A percentile compares a stretch with the other conserved stretches of the same genome.
Conservation (phyloP, 2,113 vertebrate species). For the Alaudala cheleensis region DNA sequence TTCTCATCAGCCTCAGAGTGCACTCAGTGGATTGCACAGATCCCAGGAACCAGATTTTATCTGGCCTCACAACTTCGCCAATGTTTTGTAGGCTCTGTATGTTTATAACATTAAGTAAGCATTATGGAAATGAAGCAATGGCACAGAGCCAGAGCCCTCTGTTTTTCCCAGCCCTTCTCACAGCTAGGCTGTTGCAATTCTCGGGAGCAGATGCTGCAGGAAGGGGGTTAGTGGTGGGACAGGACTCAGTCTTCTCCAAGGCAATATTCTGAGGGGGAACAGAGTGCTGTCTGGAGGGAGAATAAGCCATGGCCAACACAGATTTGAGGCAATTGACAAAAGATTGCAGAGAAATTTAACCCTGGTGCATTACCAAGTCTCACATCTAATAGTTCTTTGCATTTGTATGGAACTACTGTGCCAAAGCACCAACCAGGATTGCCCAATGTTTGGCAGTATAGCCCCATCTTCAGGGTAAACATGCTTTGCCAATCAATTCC, state of each 20-base stretch:
- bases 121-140: slow-evolving; percentile 23
- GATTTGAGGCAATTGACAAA: background rate
- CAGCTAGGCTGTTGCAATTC: background rate
- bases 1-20: slow-evolving; percentile 6
- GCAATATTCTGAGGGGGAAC: background rate
- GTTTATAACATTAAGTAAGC: slow-evolving; percentile 30
- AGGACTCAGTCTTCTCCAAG: background rate
- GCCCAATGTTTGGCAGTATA: background rate
- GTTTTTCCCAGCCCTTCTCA: slow-evolving; percentile 2
- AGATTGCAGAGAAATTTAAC: slow-evolving; percentile 1
- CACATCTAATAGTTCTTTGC: background rate
- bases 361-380: background rate
- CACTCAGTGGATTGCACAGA: background rate
- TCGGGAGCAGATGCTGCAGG: background rate
- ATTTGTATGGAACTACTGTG: background rate
- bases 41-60: slow-evolving; percentile 28
- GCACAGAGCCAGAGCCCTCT: background rate
- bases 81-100: slow-evolving; percentile 11
- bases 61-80: background rate
- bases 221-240: background rate
- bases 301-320: background rate
- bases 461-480: slow-evolving; percentile 33
- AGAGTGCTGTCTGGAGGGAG: background rate
- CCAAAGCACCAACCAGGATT: background rate
- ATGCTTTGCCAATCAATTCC: slow-evolving; percentile 32